Evolutionary conservation across 2,888 invertebrate genomes (phyloP).

Genomic region (Rapana venosa): DNA sequence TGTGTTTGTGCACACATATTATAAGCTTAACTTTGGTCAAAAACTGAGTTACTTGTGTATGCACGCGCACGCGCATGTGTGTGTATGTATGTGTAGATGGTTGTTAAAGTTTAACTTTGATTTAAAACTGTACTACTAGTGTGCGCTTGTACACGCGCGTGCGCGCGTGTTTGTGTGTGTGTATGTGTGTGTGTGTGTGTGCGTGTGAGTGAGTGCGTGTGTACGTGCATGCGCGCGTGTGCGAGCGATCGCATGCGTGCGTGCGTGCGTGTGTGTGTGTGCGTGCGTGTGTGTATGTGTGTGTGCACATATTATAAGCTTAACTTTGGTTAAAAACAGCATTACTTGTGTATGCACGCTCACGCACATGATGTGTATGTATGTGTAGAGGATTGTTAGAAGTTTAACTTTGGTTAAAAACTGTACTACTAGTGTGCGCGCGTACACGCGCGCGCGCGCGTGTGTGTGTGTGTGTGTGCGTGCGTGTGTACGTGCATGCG

Average conservation of each 20-base stretch:
- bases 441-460: not conserved
- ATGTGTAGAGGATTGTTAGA: not conserved
- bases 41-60: not conserved
- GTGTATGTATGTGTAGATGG: not conserved
- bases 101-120: too few species aligned
- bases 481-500: not conserved
- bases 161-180: not conserved
- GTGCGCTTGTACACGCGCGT: not conserved
- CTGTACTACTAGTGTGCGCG: not conserved
- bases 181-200: not conserved
- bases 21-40: too few species aligned
- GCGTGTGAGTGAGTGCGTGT: conserved; percentile 2
- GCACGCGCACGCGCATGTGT: not conserved
- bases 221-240: not conserved
- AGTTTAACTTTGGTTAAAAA: not conserved
- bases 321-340: too few species aligned
- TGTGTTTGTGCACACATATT: not conserved
- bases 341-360: too few species aligned
- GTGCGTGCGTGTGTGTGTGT: not conserved
- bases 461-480: not conserved
- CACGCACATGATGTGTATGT: not conserved
- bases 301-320: not conserved
- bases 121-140: not conserved
- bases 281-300: not conserved
- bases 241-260: not conserved